Evolutionary conservation across 2,113 vertebrate species (phyloP).

Genomic region (Grallaria varia): DNA sequence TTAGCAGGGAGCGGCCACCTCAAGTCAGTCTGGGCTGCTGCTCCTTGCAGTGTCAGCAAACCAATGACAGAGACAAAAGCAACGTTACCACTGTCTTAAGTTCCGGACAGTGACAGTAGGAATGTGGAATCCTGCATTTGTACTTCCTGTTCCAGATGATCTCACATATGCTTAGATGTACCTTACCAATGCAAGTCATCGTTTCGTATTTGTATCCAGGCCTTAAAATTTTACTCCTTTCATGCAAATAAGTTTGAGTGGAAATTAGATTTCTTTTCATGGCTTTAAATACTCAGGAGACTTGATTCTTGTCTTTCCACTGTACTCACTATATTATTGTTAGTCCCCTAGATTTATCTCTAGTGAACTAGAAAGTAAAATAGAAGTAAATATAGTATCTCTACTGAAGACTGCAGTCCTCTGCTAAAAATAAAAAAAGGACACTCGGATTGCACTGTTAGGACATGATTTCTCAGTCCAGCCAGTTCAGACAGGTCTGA

Average conservation of each 20-base stretch:
- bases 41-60: not conserved
- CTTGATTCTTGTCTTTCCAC: not conserved
- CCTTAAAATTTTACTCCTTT: not conserved
- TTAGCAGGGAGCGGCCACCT: not conserved
- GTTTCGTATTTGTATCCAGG: not conserved
- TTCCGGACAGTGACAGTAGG: not conserved
- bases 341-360: not conserved
- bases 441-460: slow-evolving; percentile 2
- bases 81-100: not conserved
- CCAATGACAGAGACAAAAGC: not conserved
- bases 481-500: slow-evolving; percentile 50
- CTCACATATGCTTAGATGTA: not conserved
- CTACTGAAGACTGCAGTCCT: not conserved
- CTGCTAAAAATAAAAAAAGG: not conserved
- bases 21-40: not conserved
- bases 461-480: slow-evolving; percentile 51
- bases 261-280: not conserved
- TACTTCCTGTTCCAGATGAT: not conserved
- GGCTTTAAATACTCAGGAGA: not conserved
- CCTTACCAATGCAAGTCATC: not conserved
- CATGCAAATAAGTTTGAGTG: not conserved
- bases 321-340: not conserved
- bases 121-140: not conserved
- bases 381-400: not conserved
- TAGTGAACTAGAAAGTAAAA: not conserved